phyloP scores from a whole-genome alignment of 2,888 invertebrate genomes.

The Chaitophorus viminalis region DNA sequence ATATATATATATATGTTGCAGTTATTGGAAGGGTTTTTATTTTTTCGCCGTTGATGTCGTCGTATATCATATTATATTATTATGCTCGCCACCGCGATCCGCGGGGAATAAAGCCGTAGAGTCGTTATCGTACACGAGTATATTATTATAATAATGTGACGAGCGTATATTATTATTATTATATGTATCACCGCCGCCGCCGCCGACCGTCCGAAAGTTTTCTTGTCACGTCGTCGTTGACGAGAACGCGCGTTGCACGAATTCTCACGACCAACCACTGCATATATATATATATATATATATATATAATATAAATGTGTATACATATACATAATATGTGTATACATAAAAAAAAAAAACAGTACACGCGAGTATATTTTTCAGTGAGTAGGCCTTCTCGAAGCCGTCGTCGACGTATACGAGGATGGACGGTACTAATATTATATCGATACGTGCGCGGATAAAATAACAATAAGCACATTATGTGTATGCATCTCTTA shows the following conservation, averaged over 20 bases:
- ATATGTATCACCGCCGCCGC: not conserved
- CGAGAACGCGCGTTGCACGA: slow-evolving; percentile 17
- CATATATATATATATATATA: too few relatives aligned
- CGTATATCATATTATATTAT: slow-evolving; percentile 47
- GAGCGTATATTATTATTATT: not conserved
- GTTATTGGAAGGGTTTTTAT: slow-evolving; percentile 54
- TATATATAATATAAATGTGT: not conserved
- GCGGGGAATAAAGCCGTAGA: slow-evolving; percentile 42
- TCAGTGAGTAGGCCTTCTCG: not conserved
- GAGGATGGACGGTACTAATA: not conserved
- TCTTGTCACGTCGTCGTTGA: not conserved
- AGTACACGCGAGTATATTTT: not conserved
- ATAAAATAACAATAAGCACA: too few relatives aligned
- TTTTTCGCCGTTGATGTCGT: slow-evolving; percentile 21
- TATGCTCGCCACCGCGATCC: not conserved
- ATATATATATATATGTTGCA: not conserved
- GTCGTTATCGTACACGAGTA: slow-evolving; percentile 22
- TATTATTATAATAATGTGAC: slow-evolving; percentile 18
- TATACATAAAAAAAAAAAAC: too few relatives aligned
- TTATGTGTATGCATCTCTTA: too few relatives aligned
- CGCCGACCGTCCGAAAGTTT: slow-evolving; percentile 9
- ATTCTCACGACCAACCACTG: slow-evolving; percentile 40
- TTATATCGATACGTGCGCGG: too few relatives aligned
- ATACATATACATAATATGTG: too few relatives aligned
- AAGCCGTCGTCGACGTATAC: not conserved